A percentile compares a stretch with the other conserved stretches of the same genome.
Conservation (phyloP, 2,113 vertebrate genomes). For the Lagenorhynchus albirostris region DNA sequence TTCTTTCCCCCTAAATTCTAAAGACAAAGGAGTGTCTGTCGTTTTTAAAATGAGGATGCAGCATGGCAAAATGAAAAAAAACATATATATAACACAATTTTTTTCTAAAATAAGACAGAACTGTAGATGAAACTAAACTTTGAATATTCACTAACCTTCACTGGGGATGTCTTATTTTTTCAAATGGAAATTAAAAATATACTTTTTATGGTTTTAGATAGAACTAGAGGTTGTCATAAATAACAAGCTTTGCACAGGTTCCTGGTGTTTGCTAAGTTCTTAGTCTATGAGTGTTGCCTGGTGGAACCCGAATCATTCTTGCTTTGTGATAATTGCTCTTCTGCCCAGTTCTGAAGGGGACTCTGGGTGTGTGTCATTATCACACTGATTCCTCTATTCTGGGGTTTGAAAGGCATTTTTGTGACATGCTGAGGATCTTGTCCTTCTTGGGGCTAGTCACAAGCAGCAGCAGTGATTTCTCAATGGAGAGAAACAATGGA, state of each 20-base stretch:
- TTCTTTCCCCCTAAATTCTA: background rate
- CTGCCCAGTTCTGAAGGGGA: background rate
- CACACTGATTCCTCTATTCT: background rate
- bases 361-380: background rate
- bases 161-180: background rate
- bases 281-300: fast-evolving
- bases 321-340: background rate
- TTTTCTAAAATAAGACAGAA: background rate
- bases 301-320: background rate
- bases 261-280: background rate
- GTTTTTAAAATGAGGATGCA: background rate
- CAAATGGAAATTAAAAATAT: background rate
- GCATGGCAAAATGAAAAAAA: background rate
- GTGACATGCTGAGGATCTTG: background rate
- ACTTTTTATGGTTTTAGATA: background rate
- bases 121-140: background rate
- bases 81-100: background rate
- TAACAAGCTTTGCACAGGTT: too few relatives aligned
- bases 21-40: background rate
- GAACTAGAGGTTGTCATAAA: background rate
- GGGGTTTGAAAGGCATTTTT: background rate
- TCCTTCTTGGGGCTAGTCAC: background rate
- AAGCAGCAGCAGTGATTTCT: background rate
- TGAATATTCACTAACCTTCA: background rate
- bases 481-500: background rate